phyloP scores from a whole-genome alignment of 1,140 invertebrate genomes.

The Ceratina calcarata region DNA sequence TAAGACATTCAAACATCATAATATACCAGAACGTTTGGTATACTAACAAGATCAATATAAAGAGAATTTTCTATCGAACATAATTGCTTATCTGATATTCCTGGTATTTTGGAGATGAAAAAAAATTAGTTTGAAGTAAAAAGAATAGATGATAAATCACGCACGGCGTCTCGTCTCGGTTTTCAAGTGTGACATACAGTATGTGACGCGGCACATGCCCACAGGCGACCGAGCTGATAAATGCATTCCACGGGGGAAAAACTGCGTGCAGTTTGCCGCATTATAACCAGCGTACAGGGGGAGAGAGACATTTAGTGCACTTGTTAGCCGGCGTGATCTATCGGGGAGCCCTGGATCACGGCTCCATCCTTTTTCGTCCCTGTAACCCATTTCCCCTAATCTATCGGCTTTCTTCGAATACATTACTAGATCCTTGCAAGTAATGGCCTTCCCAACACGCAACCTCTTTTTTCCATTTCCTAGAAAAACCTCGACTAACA shows the following conservation, averaged over 20 bases:
- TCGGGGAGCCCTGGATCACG: slow-evolving; percentile 55
- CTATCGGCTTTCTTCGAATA: slow-evolving; percentile 62
- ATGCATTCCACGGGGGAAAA: slow-evolving; percentile 55
- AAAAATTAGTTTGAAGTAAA: background rate
- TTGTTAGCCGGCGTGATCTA: slow-evolving; percentile 65
- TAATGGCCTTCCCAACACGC: slow-evolving; percentile 43
- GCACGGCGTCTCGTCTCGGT: slow-evolving; percentile 4
- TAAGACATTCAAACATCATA: too few relatives aligned
- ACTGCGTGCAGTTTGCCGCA: slow-evolving; percentile 55
- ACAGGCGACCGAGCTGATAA: slow-evolving; percentile 56
- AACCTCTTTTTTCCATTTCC: slow-evolving; percentile 29
- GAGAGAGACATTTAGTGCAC: slow-evolving; percentile 69
- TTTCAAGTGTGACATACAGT: slow-evolving; percentile 18
- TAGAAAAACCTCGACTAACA: background rate
- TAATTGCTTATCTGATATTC: too few relatives aligned
- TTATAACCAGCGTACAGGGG: slow-evolving; percentile 56
- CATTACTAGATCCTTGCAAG: slow-evolving; percentile 18
- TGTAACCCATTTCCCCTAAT: slow-evolving; percentile 63
- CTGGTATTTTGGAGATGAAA: too few relatives aligned
- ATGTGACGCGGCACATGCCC: background rate
- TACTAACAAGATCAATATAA: too few relatives aligned
- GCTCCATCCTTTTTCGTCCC: slow-evolving; percentile 59
- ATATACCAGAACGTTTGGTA: too few relatives aligned
- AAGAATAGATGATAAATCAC: background rate
- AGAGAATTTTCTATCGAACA: too few relatives aligned